Base-by-base conservation (phyloP, 2,113 vertebrate species). In the Neolamprologus longior region DNA sequence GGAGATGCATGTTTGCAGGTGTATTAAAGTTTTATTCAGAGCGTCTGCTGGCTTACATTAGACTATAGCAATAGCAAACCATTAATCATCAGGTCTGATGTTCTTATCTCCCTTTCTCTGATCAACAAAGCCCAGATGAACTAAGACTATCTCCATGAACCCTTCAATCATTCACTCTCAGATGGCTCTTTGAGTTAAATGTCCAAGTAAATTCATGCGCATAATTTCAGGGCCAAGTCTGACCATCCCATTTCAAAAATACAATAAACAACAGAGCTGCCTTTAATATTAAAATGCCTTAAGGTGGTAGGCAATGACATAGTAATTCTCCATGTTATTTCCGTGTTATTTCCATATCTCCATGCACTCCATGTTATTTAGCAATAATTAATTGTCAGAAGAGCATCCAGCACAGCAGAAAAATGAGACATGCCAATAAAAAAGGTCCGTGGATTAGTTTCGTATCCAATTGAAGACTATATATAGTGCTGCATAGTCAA, bases 51-150 rank as follows among this genome's bases (percentile, higher is more conserved):
- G 17, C 28, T 52, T 78, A 78, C 45, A 85, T 87, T 82, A 83
- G 42, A 87, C 54, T 73, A 89, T 19, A 85, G 85, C 76, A 66
- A 76, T 31, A 90, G 42, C 81, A 86, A 71, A 31, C 88, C 84
- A 95, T 95, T 93, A 94, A 93, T 95, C 94, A 92, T 91, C 88
- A 85, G 81, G 79, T 61, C 83, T 91, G 87, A 54, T 40, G 2
- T 89, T 90, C 86, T 93, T 90, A 93, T 95, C 91, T 89, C 82
- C 35, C 66, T 14, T 66, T 89, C 68, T 83, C 73, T 81, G 83
- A 91, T 93, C 91, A 88, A 84, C 86, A 89, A 85, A 89, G 81
- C 84, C 90, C 82, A 92, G 91, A 90, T 89, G 81, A 95, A 91
- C 90, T 86, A 86, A 93, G 88, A 88, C 71, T 66, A 93, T 91